Conservation (phyloP, 2,888 invertebrate species). For the Ischnus inquisitorius region DNA sequence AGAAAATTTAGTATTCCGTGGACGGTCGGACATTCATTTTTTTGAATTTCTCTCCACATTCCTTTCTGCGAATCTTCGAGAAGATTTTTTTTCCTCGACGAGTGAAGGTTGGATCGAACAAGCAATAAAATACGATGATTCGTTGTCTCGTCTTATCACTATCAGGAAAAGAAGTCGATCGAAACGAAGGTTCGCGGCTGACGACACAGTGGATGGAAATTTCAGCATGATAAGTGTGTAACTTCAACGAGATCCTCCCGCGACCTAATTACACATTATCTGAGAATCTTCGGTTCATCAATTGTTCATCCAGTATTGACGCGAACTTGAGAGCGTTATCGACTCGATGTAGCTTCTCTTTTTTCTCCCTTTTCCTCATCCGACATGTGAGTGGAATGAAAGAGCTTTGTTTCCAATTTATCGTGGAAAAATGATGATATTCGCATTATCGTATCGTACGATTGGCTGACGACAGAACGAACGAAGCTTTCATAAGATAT, state of each 20-base stretch:
- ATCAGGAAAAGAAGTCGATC: not conserved
- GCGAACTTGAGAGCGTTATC: constrained; percentile 33
- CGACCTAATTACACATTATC: constrained; percentile 30
- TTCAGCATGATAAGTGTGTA: constrained; percentile 21
- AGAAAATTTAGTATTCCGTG: not conserved
- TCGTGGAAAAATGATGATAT: constrained; percentile 3
- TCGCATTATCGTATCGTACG: constrained; percentile 37
- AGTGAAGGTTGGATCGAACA: not conserved
- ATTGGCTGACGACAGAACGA: constrained; percentile 62
- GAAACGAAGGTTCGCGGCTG: constrained; percentile 17
- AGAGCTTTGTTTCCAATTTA: constrained; percentile 9
- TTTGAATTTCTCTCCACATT: not conserved
- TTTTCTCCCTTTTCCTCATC: not conserved
- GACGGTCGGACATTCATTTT: not conserved
- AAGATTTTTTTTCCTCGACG: not conserved
- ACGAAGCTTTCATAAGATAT: constrained; percentile 61
- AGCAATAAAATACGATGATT: not conserved
- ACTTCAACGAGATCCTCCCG: not conserved
- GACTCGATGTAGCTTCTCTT: not conserved
- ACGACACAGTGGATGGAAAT: constrained; percentile 29
- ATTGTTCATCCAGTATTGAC: not conserved
- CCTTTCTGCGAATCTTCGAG: not conserved
- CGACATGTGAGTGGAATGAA: not conserved
- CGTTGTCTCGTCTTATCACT: constrained; percentile 13
- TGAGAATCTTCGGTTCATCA: not conserved